These are phyloP conservation scores for Umimayanthus kanabou DNA, from an alignment of 92 coral and sea anemone species.

Conservation along the genomic window DNA sequence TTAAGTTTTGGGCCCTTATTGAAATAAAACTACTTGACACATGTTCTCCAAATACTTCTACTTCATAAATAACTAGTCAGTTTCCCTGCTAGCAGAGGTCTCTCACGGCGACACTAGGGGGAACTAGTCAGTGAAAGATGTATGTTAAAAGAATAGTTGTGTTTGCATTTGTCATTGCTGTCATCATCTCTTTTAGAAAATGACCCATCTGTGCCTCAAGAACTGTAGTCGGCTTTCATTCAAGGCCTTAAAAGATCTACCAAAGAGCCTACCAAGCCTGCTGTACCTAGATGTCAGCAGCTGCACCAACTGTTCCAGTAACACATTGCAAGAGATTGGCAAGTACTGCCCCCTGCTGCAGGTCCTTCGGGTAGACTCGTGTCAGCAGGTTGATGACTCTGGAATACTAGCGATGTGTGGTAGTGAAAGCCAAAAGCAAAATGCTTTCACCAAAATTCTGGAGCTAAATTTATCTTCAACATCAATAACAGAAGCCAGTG, in stretches of 20 bases:
- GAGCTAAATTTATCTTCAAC: slow-evolving; percentile 75
- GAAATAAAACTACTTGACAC: too few species aligned
- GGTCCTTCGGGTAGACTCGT: slow-evolving; percentile 63
- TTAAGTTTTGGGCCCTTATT: too few species aligned
- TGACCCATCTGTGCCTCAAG: slow-evolving; percentile 69
- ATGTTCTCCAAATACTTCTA: too few species aligned
- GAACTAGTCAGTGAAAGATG: too few species aligned
- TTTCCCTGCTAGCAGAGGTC: too few species aligned
- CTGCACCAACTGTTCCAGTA: slow-evolving; percentile 57
- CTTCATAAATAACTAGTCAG: too few species aligned
- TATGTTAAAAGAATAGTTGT: too few species aligned
- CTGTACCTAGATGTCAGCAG: slow-evolving; percentile 60
- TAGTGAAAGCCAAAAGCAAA: slow-evolving; percentile 12
- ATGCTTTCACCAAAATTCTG: slow-evolving; percentile 42
- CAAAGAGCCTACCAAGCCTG: slow-evolving; percentile 58
- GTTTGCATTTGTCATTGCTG: neutral
- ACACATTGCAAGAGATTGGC: slow-evolving; percentile 59
- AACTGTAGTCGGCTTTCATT: slow-evolving; percentile 69
- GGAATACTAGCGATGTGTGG: slow-evolving; percentile 62
- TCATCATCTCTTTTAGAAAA: slow-evolving; percentile 57
- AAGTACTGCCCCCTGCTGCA: slow-evolving; percentile 56
- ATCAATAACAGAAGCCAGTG: slow-evolving; percentile 59
- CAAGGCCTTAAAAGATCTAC: slow-evolving; percentile 58
- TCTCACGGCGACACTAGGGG: too few species aligned
- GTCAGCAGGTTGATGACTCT: slow-evolving; percentile 65